Conservation (phyloP, 2,797 vertebrate genomes). For the Poeciliopsis infans region DNA sequence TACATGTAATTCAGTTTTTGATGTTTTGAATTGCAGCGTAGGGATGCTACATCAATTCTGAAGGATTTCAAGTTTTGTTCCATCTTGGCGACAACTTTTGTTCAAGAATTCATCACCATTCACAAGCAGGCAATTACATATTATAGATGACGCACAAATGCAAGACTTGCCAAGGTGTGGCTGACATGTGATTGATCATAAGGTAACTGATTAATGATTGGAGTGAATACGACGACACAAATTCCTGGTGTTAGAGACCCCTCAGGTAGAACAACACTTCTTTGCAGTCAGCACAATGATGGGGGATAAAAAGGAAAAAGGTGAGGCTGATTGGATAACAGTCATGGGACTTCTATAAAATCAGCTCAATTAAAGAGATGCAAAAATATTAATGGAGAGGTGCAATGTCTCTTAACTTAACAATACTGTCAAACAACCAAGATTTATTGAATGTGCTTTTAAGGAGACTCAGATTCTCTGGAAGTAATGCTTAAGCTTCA, state of each 20-base stretch:
- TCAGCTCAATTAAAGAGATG: not conserved
- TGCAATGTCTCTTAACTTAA: not conserved
- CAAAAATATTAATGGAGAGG: not conserved
- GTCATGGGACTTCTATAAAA: not conserved
- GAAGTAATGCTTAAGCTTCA: not conserved
- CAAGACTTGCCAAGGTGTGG: conserved; percentile 39
- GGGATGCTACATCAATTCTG: not conserved
- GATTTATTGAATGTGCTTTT: not conserved
- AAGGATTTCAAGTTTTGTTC: conserved; percentile 20
- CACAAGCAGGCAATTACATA: conserved; percentile 48
- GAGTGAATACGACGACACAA: conserved; percentile 23
- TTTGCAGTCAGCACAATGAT: not conserved
- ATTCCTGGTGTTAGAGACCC: conserved; percentile 3
- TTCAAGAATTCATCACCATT: conserved; percentile 41
- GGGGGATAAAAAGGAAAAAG: not conserved
- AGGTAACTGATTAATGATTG: conserved; percentile 51
- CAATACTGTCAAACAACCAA: not conserved
- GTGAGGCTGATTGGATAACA: not conserved
- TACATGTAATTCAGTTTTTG: not conserved
- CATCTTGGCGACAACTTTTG: conserved; percentile 28
- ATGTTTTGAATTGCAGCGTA: not conserved
- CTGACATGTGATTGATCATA: conserved; percentile 58
- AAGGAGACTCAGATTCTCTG: not conserved
- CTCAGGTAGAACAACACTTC: conserved; percentile 7
- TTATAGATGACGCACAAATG: conserved; percentile 58